Conservation (phyloP, 2,888 invertebrate genomes). For the Drosophila ezoana region DNA sequence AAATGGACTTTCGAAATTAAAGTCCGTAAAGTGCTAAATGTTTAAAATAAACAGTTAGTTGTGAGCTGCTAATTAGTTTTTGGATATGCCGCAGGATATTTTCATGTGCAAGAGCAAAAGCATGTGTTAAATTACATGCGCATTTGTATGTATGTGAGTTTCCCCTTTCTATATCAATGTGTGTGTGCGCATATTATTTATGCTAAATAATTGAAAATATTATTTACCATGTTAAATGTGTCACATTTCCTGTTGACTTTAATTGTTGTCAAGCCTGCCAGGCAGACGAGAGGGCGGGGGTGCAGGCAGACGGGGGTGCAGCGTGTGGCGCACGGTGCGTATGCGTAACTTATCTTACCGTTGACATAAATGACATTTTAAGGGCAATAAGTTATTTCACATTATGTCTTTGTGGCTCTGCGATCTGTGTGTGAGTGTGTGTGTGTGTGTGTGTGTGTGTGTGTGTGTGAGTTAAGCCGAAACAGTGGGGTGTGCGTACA, state of each 20-base stretch:
- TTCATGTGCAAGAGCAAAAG: constrained; percentile 48
- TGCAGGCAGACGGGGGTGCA: not conserved
- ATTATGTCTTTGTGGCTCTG: constrained; percentile 68
- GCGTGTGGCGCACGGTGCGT: constrained; percentile 61
- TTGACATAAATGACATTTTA: constrained; percentile 82
- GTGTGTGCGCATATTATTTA: constrained; percentile 50
- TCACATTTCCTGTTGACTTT: constrained; percentile 79
- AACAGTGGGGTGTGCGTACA: constrained; percentile 60
- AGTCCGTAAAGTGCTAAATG: constrained; percentile 33
- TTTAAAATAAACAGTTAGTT: constrained; percentile 28
- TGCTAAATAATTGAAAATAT: constrained; percentile 79
- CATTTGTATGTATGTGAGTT: not conserved
- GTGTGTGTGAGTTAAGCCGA: constrained; percentile 34
- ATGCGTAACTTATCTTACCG: constrained; percentile 81
- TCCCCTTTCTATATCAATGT: not conserved
- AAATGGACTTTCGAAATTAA: constrained; percentile 18
- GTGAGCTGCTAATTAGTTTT: constrained; percentile 73
- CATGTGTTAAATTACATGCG: constrained; percentile 71
- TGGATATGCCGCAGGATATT: constrained; percentile 70
- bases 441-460: constrained; percentile 6
- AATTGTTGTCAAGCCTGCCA: constrained; percentile 73
- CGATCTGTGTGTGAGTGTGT: constrained; percentile 14
- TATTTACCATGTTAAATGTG: constrained; percentile 78
- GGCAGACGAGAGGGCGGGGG: constrained; percentile 26
- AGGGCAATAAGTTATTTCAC: constrained; percentile 81